A percentile compares a stretch with the other conserved stretches of the same genome.
Conservation (phyloP, 2,888 invertebrate species). For the Phlogophora meticulosa region DNA sequence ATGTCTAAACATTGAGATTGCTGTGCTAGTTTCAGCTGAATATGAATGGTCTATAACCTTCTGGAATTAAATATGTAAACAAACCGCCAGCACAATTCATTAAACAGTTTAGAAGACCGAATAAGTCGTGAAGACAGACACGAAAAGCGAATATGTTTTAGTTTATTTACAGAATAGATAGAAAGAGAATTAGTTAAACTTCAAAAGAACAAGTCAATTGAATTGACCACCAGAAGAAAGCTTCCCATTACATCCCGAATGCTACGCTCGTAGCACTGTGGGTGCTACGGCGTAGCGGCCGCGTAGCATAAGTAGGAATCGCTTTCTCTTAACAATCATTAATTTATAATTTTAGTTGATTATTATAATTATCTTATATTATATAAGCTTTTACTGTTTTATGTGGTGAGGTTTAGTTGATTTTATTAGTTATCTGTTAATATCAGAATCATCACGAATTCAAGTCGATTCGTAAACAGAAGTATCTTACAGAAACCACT, state of each 20-base stretch:
- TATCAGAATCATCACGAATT: not conserved
- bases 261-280: slow-evolving; percentile 23
- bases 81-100: too few relatives aligned
- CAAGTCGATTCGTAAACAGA: not conserved
- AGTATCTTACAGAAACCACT: not conserved
- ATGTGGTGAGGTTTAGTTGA: not conserved
- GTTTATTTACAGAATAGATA: too few relatives aligned
- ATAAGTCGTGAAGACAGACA: too few relatives aligned
- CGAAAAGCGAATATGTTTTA: too few relatives aligned
- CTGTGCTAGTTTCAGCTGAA: too few relatives aligned
- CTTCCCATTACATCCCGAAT: not conserved
- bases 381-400: too few relatives aligned
- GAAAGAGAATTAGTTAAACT: not conserved
- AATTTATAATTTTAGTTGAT: not conserved
- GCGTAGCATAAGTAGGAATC: slow-evolving; percentile 9
- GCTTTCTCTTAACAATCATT: not conserved
- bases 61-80: too few relatives aligned
- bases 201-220: not conserved
- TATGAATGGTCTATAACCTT: too few relatives aligned
- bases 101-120: too few relatives aligned
- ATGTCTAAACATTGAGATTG: too few relatives aligned
- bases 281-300: slow-evolving; percentile 40
- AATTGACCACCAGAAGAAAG: not conserved
- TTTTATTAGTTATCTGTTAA: not conserved
- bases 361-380: not conserved